Evolutionary conservation across 2,113 vertebrate genomes (phyloP).

Genomic region (Carassius carassius): DNA sequence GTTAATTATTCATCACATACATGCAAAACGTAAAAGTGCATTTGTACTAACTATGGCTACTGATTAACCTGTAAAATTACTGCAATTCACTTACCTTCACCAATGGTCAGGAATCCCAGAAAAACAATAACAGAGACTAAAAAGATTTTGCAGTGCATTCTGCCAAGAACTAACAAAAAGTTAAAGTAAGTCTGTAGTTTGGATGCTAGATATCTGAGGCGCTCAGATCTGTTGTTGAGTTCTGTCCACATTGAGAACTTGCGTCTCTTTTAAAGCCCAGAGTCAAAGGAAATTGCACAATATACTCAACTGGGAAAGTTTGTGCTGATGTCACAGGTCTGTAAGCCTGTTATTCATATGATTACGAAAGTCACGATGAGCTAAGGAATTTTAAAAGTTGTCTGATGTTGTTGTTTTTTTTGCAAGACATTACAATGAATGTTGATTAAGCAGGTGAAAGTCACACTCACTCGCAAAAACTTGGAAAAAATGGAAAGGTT

Average conservation of each 20-base stretch:
- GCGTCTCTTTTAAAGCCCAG: slow-evolving; percentile 11
- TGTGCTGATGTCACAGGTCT: neutral
- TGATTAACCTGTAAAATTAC: neutral
- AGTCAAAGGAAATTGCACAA: slow-evolving; percentile 12
- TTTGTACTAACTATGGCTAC: neutral
- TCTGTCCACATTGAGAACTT: neutral
- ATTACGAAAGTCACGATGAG: neutral
- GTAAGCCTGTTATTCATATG: neutral
- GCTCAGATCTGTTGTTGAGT: neutral
- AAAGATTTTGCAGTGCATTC: slow-evolving; percentile 23
- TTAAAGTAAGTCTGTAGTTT: neutral
- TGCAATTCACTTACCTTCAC: slow-evolving; percentile 15
- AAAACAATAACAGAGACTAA: neutral
- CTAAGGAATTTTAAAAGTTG: neutral
- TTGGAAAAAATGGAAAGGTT: neutral
- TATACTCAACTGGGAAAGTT: neutral
- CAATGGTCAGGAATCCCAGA: neutral
- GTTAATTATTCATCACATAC: neutral
- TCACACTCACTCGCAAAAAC: neutral
- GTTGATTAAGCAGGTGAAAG: neutral
- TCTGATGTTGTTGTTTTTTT: neutral
- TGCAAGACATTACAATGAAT: neutral
- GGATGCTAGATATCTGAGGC: neutral
- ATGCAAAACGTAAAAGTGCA: neutral
- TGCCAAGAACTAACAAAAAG: neutral